Percentiles rank a stretch among this genome's conserved stretches.
Evolutionary conservation across 2,113 vertebrate species (phyloP).

Genomic region (Psilopsiagon aymara): DNA sequence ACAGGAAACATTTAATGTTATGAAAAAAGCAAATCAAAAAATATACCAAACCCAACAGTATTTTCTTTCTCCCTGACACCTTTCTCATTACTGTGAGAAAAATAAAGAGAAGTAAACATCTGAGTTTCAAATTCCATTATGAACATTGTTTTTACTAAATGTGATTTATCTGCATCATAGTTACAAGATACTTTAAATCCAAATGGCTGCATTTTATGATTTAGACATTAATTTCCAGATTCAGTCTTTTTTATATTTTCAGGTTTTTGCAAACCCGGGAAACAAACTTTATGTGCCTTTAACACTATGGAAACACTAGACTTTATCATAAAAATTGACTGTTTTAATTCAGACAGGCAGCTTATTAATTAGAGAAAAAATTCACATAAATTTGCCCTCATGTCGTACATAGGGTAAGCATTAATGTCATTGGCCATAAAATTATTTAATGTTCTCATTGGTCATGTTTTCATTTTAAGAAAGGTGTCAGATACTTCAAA

Average conservation of each 20-base stretch:
- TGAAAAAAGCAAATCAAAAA: not conserved
- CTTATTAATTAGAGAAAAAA: slow-evolving; percentile 17
- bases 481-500: not conserved
- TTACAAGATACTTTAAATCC: not conserved
- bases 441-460: not conserved
- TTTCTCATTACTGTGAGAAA: not conserved
- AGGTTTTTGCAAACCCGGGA: not conserved
- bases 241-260: not conserved
- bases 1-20: not conserved
- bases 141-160: not conserved
- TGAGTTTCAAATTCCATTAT: not conserved
- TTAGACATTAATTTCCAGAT: not conserved
- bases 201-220: not conserved
- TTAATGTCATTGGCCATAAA: not conserved
- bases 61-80: not conserved
- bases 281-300: slow-evolving; percentile 9
- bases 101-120: not conserved
- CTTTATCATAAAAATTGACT: slow-evolving; percentile 14
- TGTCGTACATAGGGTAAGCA: not conserved
- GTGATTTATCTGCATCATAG: not conserved
- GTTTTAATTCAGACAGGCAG: not conserved
- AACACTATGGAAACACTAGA: not conserved
- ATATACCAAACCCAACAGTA: fast-evolving
- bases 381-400: not conserved
- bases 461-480: slow-evolving; percentile 17